Percentiles rank a stretch among this genome's conserved stretches.
Conservation (phyloP, 2,888 invertebrate species). For the Crocallis elinguaria region DNA sequence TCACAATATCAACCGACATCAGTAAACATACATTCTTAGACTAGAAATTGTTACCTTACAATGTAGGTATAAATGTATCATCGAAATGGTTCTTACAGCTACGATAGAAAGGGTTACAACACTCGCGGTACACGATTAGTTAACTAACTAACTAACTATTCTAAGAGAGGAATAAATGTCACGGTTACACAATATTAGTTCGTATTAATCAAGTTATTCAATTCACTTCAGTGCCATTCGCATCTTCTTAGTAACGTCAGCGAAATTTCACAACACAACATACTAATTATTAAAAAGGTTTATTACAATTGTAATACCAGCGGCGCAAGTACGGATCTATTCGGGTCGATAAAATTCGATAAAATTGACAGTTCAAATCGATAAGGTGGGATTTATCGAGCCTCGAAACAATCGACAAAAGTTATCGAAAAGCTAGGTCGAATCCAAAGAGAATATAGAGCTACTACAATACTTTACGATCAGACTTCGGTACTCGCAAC, state of each 20-base stretch:
- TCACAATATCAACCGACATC: slow-evolving; percentile 22
- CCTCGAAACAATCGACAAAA: too few relatives aligned
- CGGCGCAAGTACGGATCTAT: too few relatives aligned
- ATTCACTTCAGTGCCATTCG: slow-evolving; percentile 54
- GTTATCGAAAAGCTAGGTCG: too few relatives aligned
- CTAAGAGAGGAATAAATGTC: not conserved
- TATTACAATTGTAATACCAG: not conserved
- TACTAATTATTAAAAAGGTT: not conserved
- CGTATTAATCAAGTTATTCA: slow-evolving; percentile 37
- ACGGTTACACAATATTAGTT: slow-evolving; percentile 22
- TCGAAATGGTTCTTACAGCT: slow-evolving; percentile 34
- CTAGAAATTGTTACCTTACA: slow-evolving; percentile 46
- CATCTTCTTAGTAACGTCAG: slow-evolving; percentile 8
- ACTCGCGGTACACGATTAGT: slow-evolving; percentile 7
- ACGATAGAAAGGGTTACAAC: slow-evolving; percentile 14
- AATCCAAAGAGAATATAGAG: too few relatives aligned
- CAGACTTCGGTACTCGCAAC: too few relatives aligned
- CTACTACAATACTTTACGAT: too few relatives aligned
- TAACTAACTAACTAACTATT: slow-evolving; percentile 1
- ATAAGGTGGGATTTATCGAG: too few relatives aligned
- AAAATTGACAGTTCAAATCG: too few relatives aligned
- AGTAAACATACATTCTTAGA: slow-evolving; percentile 7
- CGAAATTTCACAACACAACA: slow-evolving; percentile 12
- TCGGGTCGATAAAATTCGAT: too few relatives aligned
- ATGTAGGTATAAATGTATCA: slow-evolving; percentile 52